A percentile compares a stretch with the other conserved stretches of the same genome.
These are phyloP conservation scores for Osmoderma eremita DNA, from an alignment of 2,888 invertebrate genomes.

Conservation along the genomic window DNA sequence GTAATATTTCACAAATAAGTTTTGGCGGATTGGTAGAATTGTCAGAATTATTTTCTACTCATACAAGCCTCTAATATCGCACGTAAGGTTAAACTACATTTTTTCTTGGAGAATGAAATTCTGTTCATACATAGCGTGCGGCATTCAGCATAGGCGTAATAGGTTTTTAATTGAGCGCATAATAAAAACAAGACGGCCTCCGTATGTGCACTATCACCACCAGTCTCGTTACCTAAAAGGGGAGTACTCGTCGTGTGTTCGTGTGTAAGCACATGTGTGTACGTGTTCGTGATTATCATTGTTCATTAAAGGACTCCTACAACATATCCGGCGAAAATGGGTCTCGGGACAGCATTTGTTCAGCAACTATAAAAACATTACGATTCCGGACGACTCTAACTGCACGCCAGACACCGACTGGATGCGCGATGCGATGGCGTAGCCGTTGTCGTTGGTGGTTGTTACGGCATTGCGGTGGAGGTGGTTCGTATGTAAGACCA, in stretches of 20 bases:
- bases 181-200: constrained; percentile 14
- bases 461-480: constrained; percentile 8
- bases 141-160: constrained; percentile 16
- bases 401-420: constrained; percentile 58
- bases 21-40: too few species aligned
- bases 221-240: constrained; percentile 25
- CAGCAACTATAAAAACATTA: constrained; percentile 61
- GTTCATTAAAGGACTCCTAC: constrained; percentile 36
- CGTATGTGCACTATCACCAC: constrained; percentile 21
- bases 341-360: constrained; percentile 36
- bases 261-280: constrained; percentile 11
- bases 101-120: not conserved
- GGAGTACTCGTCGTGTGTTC: constrained; percentile 7
- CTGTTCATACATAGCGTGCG: not conserved
- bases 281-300: constrained; percentile 29
- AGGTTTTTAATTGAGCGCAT: constrained; percentile 24
- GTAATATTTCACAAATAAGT: too few species aligned
- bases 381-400: constrained; percentile 63
- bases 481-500: constrained; percentile 8
- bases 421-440: constrained; percentile 38
- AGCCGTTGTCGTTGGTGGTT: constrained; percentile 6
- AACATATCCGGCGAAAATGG: constrained; percentile 35
- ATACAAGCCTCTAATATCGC: too few species aligned
- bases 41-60: too few species aligned
- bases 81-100: too few species aligned